These are phyloP conservation scores for Gymnocheta viridis DNA, from an alignment of 2,888 invertebrate species.

Conservation along the genomic window DNA sequence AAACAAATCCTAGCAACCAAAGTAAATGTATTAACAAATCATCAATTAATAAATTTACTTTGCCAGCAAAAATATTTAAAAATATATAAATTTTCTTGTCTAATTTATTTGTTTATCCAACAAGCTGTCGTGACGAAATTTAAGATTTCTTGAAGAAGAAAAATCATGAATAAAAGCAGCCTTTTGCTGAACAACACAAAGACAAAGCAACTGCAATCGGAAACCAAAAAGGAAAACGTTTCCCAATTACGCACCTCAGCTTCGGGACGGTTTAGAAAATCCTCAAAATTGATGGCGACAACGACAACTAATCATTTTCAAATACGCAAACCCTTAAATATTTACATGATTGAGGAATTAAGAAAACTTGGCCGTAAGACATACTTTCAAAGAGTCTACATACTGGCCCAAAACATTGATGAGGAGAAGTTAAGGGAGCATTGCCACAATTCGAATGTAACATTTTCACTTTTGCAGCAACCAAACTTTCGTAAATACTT, in stretches of 20 bases:
- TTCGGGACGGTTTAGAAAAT: constrained; percentile 1
- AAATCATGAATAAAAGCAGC: constrained; percentile 41
- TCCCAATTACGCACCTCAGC: constrained; percentile 25
- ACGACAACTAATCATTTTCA: constrained; percentile 39
- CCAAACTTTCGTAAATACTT: constrained; percentile 53
- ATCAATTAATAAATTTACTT: too few species aligned
- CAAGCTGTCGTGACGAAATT: not conserved
- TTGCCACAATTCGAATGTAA: not conserved
- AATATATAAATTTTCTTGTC: too few species aligned
- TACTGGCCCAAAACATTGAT: constrained; percentile 74
- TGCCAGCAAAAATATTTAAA: constrained; percentile 16
- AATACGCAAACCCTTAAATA: constrained; percentile 75
- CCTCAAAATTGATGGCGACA: not conserved
- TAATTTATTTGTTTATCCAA: not conserved
- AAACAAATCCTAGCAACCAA: too few species aligned
- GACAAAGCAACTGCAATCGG: not conserved
- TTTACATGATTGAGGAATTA: constrained; percentile 74
- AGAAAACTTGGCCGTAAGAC: constrained; percentile 72
- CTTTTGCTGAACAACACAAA: not conserved
- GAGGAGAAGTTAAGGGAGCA: constrained; percentile 1
- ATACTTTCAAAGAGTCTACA: constrained; percentile 77
- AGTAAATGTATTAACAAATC: too few species aligned
- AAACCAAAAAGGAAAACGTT: constrained; percentile 9
- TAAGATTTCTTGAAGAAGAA: not conserved
- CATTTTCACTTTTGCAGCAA: not conserved